A percentile compares a stretch with the other conserved stretches of the same genome.
Conservation (phyloP, 2,113 vertebrate species). For the Myiopsitta monachus region DNA sequence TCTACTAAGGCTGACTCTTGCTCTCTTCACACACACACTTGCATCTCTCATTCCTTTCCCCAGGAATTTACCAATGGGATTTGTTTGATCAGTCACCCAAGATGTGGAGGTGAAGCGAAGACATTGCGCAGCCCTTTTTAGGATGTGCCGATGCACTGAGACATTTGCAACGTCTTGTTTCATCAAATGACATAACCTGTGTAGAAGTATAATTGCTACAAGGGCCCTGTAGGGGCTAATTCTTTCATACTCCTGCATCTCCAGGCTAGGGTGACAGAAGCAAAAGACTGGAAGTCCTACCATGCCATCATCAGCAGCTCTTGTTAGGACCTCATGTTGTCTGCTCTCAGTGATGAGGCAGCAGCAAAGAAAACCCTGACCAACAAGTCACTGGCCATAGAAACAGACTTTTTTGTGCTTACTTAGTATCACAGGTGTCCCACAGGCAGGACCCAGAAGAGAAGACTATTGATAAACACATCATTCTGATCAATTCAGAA, state of each 20-base stretch:
- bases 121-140: not conserved
- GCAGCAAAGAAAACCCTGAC: not conserved
- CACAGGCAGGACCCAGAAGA: not conserved
- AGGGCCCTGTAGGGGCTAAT: not conserved
- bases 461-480: not conserved
- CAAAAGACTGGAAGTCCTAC: not conserved
- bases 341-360: not conserved
- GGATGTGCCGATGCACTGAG: not conserved
- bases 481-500: not conserved
- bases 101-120: not conserved
- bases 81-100: not conserved
- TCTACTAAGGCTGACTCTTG: not conserved
- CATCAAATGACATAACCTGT: not conserved
- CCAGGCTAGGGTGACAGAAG: not conserved
- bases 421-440: not conserved
- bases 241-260: not conserved
- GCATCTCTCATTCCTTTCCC: not conserved
- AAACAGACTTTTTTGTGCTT: not conserved
- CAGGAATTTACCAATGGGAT: not conserved
- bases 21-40: not conserved
- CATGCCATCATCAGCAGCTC: not conserved
- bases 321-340: not conserved
- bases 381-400: not conserved
- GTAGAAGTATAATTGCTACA: not conserved
- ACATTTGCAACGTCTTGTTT: not conserved